phyloP scores from a whole-genome alignment of 2,888 invertebrate genomes.

The Pharmacophagus antenor region DNA sequence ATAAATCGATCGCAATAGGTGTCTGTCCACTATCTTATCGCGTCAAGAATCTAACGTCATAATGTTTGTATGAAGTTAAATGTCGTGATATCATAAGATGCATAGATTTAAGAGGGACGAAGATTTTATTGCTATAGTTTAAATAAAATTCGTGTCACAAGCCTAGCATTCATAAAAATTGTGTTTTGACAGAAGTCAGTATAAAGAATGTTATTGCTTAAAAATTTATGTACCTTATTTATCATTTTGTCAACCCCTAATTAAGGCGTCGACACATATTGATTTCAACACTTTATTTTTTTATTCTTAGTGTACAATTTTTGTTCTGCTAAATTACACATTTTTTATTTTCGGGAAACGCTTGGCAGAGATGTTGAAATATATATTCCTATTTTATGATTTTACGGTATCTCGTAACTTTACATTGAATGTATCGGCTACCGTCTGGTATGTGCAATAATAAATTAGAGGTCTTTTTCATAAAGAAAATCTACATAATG shows the following conservation, averaged over 20 bases:
- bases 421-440: constrained; percentile 42
- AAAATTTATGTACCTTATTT: constrained; percentile 3
- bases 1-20: constrained; percentile 61
- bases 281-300: constrained; percentile 15
- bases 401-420: constrained; percentile 24
- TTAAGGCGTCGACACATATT: constrained; percentile 2
- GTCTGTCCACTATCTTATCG: constrained; percentile 72
- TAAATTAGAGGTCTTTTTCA: constrained; percentile 43
- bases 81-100: constrained; percentile 69
- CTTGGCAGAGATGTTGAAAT: neutral
- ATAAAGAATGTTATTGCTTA: constrained; percentile 1
- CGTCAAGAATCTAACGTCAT: constrained; percentile 33
- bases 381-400: constrained; percentile 20
- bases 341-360: neutral
- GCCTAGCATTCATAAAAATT: constrained; percentile 10
- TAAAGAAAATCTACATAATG: constrained; percentile 48
- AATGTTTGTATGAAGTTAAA: constrained; percentile 34
- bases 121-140: constrained; percentile 18
- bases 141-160: constrained; percentile 7
- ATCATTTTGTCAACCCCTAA: constrained; percentile 13
- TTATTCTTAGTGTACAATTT: neutral
- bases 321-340: neutral
- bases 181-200: constrained; percentile 9
- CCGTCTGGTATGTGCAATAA: constrained; percentile 54
- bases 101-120: constrained; percentile 46